phyloP scores from a whole-genome alignment of 2,888 invertebrate species.

The Trimorus sp. region DNA sequence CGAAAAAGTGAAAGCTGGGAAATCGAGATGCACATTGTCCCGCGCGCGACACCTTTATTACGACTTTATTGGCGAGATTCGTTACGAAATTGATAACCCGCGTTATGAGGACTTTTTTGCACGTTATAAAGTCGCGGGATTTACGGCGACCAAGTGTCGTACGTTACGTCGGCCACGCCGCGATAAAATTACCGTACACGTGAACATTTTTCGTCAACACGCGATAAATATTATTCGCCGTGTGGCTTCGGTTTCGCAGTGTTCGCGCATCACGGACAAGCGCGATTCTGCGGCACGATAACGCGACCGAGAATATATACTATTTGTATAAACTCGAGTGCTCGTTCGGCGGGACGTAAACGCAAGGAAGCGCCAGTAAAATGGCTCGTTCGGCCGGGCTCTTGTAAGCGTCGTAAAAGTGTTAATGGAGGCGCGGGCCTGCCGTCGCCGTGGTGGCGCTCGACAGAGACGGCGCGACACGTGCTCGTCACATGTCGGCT shows the following conservation, averaged over 20 bases:
- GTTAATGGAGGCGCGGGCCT: conserved; percentile 74
- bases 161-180: conserved; percentile 48
- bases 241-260: conserved; percentile 55
- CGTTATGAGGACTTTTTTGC: conserved; percentile 54
- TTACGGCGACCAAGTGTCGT: conserved; percentile 52
- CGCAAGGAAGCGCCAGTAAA: conserved; percentile 74
- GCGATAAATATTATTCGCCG: conserved; percentile 57
- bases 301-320: conserved; percentile 52
- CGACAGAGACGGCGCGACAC: conserved; percentile 71
- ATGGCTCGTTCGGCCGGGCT: conserved; percentile 71
- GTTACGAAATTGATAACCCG: conserved; percentile 55
- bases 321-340: conserved; percentile 70
- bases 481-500: conserved; percentile 80
- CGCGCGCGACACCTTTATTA: conserved; percentile 31
- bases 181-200: conserved; percentile 58
- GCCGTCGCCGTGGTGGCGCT: conserved; percentile 70
- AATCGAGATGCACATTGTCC: conserved; percentile 31
- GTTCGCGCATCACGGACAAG: conserved; percentile 58
- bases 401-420: conserved; percentile 75
- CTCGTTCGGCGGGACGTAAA: conserved; percentile 70
- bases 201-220: conserved; percentile 52
- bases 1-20: background rate
- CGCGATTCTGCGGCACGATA: conserved; percentile 63
- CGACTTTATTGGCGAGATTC: conserved; percentile 52
- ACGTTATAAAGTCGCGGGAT: conserved; percentile 53